These are phyloP conservation scores for Centropristis striata DNA, from an alignment of 2,113 vertebrate species.

Conservation along the genomic window DNA sequence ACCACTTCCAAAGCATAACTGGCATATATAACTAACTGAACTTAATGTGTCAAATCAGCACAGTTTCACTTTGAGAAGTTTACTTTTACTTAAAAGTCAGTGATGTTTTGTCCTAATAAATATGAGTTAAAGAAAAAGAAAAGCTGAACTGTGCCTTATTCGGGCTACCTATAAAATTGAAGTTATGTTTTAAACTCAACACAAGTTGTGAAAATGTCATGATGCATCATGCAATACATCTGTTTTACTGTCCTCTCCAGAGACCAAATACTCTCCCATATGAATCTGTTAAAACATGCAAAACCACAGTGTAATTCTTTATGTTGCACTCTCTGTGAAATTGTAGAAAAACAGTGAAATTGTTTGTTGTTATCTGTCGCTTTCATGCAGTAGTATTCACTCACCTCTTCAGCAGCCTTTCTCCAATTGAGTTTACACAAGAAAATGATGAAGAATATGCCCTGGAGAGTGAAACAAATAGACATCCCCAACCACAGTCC, in stretches of 20 bases:
- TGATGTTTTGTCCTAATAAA: neutral
- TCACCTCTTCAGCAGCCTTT: neutral
- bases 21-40: neutral
- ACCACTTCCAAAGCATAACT: neutral
- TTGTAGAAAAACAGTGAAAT: neutral
- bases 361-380: neutral
- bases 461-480: neutral
- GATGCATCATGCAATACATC: too few relatives aligned
- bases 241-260: too few relatives aligned
- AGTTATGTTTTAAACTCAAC: neutral
- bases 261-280: neutral
- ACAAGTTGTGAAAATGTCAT: neutral
- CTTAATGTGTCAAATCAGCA: too few relatives aligned
- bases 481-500: neutral
- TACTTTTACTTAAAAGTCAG: neutral
- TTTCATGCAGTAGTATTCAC: neutral
- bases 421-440: neutral
- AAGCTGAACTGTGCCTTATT: neutral
- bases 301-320: neutral
- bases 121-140: neutral
- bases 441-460: neutral
- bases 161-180: neutral
- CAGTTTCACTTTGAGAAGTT: neutral
- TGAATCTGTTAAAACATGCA: neutral
- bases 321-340: neutral